Conservation (phyloP, 2,113 vertebrate genomes). For the Aythya baeri region DNA sequence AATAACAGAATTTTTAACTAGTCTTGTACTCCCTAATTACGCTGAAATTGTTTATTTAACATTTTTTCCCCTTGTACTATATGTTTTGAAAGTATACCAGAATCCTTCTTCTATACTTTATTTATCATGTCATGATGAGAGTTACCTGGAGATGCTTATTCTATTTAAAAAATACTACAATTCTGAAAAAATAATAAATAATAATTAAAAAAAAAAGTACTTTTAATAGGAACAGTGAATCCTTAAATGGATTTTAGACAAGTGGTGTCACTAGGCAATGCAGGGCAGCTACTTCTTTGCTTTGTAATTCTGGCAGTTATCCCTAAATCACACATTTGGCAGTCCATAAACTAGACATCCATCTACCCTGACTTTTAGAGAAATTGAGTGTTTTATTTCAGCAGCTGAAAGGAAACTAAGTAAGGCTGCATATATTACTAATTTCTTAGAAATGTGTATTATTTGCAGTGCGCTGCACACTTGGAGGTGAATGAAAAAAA, state of each 20-base stretch:
- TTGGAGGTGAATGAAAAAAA: neutral
- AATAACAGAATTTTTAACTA: neutral
- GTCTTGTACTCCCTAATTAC: neutral
- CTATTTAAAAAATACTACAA: neutral
- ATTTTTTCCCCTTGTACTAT: neutral
- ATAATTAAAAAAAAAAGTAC: neutral
- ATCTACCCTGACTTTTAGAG: neutral
- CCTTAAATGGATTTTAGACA: conserved; percentile 10
- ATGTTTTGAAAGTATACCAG: neutral
- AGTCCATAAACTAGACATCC: neutral
- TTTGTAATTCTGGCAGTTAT: neutral
- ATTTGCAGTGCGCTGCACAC: neutral
- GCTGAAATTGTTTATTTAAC: neutral
- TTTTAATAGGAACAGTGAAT: neutral
- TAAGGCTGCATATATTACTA: neutral
- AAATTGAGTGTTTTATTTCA: conserved; percentile 36
- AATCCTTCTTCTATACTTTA: neutral
- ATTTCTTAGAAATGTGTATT: neutral
- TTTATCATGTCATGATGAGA: neutral
- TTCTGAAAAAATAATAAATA: neutral
- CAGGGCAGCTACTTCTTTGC: conserved; percentile 31
- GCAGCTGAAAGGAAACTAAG: conserved; percentile 31
- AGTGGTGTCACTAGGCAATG: neutral
- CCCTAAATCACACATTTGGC: conserved; percentile 30
- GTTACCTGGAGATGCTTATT: neutral